Evolutionary conservation across 1,140 invertebrate species (phyloP), one percentile per base, ranked within the genome.

Genomic region (Zaprionus lachaisei): DNA sequence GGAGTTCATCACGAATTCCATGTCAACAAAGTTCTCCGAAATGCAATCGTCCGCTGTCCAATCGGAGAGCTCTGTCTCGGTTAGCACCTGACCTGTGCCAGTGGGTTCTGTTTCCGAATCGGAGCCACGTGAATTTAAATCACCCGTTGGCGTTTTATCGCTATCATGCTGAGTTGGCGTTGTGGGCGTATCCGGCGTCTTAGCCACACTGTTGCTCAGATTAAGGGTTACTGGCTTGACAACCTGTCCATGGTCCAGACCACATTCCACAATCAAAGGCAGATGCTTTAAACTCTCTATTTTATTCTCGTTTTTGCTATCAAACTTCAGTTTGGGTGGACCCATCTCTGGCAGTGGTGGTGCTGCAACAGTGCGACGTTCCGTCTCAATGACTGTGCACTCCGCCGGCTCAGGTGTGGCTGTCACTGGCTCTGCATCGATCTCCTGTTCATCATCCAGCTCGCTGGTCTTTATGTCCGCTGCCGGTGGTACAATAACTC

Each of bases 11-110:
- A 94, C 94, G 60, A 95, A 94, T 54, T 95, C 95, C 44, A 94
- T 94, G 67, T 96, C 95, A 28, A 95, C 94, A 57, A 96, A 94
- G 83, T 96, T 96, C 71, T 97, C 96, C 4, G 96, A 95, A 1
- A 96, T 96, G 20, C 95, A 95, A 74, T 95, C 95, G 77, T 97
- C 96, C 2, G 95, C 94, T 1, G 96, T 96, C 97, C 96, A 97
- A 92, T 98, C 97, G 0, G 96, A 97, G 12, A 97, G 93, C 89
- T 97, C 97, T 0, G 96, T 97, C 92, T 98, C 97, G 0, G 97
- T 97, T 12, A 97, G 93, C 1, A 95, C 96, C 15, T 96, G 94
- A 0, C 95, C 95, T 0, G 95, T 95, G 1, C 95, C 94, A 28
- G 96, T 96, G 24, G 94, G 94, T 63, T 95, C 94, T 9, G 95